Conservation (phyloP, 2,113 vertebrate species). For the Neodontobutis hainanensis region DNA sequence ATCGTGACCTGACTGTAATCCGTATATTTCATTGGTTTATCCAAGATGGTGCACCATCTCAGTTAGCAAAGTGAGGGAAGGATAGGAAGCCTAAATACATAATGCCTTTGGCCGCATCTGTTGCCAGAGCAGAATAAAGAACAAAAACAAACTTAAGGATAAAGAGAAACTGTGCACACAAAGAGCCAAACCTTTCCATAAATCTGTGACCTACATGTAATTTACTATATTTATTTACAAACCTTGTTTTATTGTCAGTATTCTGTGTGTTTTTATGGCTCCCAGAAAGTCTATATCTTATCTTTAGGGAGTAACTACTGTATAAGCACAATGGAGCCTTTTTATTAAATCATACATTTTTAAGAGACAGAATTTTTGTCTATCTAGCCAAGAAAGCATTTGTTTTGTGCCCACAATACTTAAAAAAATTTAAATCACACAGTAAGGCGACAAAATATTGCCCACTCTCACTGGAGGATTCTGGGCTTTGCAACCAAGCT, state of each 20-base stretch:
- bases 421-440: not conserved
- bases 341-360: constrained; percentile 7
- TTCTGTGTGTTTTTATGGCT: not conserved
- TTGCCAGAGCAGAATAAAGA: too few relatives aligned
- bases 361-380: not conserved
- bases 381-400: not conserved
- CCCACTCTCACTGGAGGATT: constrained; percentile 1
- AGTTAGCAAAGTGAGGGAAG: not conserved
- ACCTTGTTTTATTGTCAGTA: not conserved
- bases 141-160: too few relatives aligned
- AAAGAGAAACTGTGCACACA: too few relatives aligned
- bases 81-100: not conserved
- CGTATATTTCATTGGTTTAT: not conserved
- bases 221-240: too few relatives aligned
- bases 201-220: too few relatives aligned
- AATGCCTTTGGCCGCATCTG: not conserved
- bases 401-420: not conserved
- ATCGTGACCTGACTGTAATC: not conserved
- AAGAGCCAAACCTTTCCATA: too few relatives aligned
- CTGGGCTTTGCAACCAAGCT: not conserved
- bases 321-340: not conserved
- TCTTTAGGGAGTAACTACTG: not conserved
- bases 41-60: not conserved
- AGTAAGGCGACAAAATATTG: not conserved
- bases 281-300: not conserved